phyloP scores from a whole-genome alignment of 2,113 vertebrate species.

The Zingel zingel region DNA sequence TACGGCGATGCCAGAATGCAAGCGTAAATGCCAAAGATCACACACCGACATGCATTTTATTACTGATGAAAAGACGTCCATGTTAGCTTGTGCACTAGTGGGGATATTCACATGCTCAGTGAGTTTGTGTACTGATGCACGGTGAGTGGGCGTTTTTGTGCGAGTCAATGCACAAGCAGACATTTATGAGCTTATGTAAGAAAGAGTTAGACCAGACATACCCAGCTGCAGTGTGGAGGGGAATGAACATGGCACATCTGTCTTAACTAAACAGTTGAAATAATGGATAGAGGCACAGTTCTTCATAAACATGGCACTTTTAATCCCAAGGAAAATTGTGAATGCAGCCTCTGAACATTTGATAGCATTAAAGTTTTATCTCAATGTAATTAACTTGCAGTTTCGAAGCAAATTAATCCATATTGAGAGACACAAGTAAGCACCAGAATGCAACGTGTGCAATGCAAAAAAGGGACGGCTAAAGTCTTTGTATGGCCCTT shows the following conservation, averaged over 20 bases:
- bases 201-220: constrained; percentile 10
- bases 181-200: constrained; percentile 42
- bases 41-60: constrained; percentile 28
- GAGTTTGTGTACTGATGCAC: constrained; percentile 20
- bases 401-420: constrained; percentile 9
- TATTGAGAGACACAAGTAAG: neutral
- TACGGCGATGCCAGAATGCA: constrained; percentile 5
- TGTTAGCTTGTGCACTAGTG: neutral
- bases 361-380: constrained; percentile 21
- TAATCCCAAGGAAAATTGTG: neutral
- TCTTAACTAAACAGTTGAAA: constrained; percentile 30
- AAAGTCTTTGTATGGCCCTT: neutral
- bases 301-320: constrained; percentile 42
- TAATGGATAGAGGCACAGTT: constrained; percentile 11
- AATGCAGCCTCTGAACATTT: constrained; percentile 4
- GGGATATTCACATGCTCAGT: constrained; percentile 1
- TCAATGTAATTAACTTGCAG: constrained; percentile 10
- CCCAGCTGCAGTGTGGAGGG: constrained; percentile 13
- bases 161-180: constrained; percentile 4
- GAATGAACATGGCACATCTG: constrained; percentile 51
- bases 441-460: neutral
- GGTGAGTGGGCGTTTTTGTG: neutral
- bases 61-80: constrained; percentile 3
- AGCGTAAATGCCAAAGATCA: constrained; percentile 35
- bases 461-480: neutral